phyloP scores from a whole-genome alignment of 2,113 vertebrate genomes.

The Calyptomena viridis region DNA sequence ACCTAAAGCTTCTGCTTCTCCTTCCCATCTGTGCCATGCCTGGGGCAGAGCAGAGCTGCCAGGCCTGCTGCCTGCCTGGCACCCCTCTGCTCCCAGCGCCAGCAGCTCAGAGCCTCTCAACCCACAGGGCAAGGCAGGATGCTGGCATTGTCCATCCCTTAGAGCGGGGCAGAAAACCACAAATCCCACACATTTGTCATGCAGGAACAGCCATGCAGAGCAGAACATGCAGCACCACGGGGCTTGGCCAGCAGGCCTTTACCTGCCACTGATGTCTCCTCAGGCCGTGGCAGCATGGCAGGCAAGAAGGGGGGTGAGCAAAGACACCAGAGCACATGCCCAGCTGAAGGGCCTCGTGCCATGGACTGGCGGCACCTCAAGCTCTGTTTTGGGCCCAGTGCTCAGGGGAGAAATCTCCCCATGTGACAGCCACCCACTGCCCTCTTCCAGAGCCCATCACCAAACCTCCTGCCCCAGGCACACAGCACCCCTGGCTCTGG shows the following conservation, averaged over 20 bases:
- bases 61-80: background rate
- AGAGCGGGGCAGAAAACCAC: fast-evolving
- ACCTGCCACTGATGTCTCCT: conserved; percentile 59
- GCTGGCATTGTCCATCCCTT: background rate
- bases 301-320: conserved; percentile 57
- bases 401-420: background rate
- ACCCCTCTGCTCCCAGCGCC: background rate
- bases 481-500: background rate
- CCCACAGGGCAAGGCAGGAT: background rate
- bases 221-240: background rate
- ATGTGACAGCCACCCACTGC: background rate
- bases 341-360: background rate
- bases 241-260: background rate
- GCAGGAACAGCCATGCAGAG: conserved; percentile 44
- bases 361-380: fast-evolving
- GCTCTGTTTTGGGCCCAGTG: background rate
- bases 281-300: conserved; percentile 28
- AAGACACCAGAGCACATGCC: background rate
- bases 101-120: background rate
- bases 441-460: background rate
- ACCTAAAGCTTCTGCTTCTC: background rate
- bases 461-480: fast-evolving
- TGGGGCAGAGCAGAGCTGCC: background rate
- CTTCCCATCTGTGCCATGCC: background rate
- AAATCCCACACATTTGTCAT: background rate